These are phyloP conservation scores for Coregonus sp. DNA, from an alignment of 2,797 vertebrate species.

Conservation along the genomic window DNA sequence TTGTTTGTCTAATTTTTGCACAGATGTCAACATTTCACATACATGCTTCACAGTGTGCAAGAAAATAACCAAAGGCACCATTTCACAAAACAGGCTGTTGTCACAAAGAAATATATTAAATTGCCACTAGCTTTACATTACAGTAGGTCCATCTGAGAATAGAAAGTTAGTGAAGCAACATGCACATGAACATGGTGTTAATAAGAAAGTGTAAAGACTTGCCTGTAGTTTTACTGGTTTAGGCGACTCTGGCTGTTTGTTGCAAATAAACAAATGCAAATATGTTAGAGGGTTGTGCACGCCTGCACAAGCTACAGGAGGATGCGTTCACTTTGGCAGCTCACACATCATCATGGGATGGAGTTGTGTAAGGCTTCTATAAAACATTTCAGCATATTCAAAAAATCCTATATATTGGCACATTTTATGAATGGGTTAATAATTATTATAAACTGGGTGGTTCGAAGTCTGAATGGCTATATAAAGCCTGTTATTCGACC, in stretches of 20 bases:
- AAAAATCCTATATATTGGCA: too few species aligned
- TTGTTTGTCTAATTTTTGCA: constrained; percentile 12
- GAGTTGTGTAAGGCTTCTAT: too few species aligned
- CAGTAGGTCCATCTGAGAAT: constrained; percentile 10
- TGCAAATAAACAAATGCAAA: constrained; percentile 87
- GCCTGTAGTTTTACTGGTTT: constrained; percentile 96
- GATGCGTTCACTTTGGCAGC: not conserved
- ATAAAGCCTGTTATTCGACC: too few species aligned
- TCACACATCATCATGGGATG: too few species aligned
- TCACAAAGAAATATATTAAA: constrained; percentile 14
- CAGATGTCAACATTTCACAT: not conserved
- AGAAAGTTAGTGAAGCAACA: constrained; percentile 53
- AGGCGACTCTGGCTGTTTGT: constrained; percentile 93
- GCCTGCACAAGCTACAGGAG: constrained; percentile 34
- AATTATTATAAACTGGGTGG: too few species aligned
- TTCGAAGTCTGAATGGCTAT: too few species aligned
- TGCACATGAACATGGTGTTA: constrained; percentile 51
- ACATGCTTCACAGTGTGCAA: not conserved
- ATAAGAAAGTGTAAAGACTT: constrained; percentile 78
- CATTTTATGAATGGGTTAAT: too few species aligned
- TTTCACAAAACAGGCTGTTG: not conserved
- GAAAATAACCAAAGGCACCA: not conserved
- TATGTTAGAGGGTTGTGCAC: constrained; percentile 76
- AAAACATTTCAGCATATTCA: too few species aligned
- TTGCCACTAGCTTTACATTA: not conserved